Conservation (phyloP, 1,140 invertebrate genomes). For the Leptinotarsa defecta region DNA sequence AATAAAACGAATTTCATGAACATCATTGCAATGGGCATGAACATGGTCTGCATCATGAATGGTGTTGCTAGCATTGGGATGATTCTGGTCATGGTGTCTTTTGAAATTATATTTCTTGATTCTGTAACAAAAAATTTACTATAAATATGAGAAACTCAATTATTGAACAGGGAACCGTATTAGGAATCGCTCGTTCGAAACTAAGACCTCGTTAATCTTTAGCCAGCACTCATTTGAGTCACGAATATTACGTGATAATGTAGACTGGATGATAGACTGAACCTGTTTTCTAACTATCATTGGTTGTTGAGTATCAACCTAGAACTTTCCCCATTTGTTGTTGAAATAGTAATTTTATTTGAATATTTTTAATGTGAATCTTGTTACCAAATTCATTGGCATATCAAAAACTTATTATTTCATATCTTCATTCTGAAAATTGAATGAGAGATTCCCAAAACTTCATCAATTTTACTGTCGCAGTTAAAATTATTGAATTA, state of each 20-base stretch:
- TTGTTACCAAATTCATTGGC: no score
- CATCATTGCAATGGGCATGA: constrained; percentile 66
- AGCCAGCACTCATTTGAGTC: not conserved
- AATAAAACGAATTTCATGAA: constrained; percentile 68
- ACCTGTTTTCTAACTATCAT: not conserved
- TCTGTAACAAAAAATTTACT: constrained; percentile 34
- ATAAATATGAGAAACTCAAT: not conserved
- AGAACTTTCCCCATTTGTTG: no score
- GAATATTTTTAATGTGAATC: no score
- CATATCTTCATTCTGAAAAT: no score
- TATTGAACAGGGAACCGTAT: not conserved
- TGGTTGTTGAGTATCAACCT: no score
- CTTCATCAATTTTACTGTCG: no score
- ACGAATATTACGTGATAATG: not conserved
- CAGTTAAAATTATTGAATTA: no score
- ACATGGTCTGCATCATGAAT: constrained; percentile 66
- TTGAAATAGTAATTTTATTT: no score
- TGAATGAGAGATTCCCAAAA: no score
- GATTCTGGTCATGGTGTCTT: constrained; percentile 61
- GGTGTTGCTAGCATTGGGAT: constrained; percentile 67
- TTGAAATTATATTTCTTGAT: constrained; percentile 31
- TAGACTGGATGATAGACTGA: not conserved
- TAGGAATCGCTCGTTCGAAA: no score
- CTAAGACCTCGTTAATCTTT: no score
- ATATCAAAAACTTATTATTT: no score